phyloP scores from a whole-genome alignment of 2,797 vertebrate species.

The Channallabes apus region DNA sequence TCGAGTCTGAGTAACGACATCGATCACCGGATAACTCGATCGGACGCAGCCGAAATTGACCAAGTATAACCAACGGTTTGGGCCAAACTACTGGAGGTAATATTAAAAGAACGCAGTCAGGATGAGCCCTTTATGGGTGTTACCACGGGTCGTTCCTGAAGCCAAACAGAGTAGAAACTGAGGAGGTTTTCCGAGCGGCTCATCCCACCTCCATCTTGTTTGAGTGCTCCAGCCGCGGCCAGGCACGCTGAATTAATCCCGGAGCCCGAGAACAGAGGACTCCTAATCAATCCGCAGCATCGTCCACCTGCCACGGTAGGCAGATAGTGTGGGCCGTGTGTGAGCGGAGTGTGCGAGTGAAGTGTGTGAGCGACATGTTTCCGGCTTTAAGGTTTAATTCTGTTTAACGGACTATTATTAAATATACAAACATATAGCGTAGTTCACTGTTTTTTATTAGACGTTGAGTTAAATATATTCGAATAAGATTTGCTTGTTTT shows the following conservation, averaged over 20 bases:
- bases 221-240: slow-evolving; percentile 47
- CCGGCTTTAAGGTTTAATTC: background rate
- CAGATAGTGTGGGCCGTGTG: background rate
- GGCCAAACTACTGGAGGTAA: slow-evolving; percentile 5
- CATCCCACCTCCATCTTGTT: slow-evolving; percentile 71
- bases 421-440: background rate
- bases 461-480: background rate
- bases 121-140: background rate
- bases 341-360: background rate
- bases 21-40: slow-evolving; percentile 84
- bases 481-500: no score
- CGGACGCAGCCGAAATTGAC: slow-evolving; percentile 56
- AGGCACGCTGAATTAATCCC: slow-evolving; percentile 83
- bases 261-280: slow-evolving; percentile 78
- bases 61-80: background rate
- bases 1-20: slow-evolving; percentile 65
- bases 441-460: background rate
- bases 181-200: slow-evolving; percentile 42
- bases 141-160: slow-evolving; percentile 35
- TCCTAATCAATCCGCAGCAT: slow-evolving; percentile 76
- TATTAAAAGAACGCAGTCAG: background rate
- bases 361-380: background rate
- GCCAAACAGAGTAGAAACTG: slow-evolving; percentile 57
- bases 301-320: slow-evolving; percentile 63
- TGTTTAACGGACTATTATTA: background rate